Percentiles rank a stretch among this genome's conserved stretches.
Conservation (phyloP, 2,113 vertebrate species). For the Scomber colias region DNA sequence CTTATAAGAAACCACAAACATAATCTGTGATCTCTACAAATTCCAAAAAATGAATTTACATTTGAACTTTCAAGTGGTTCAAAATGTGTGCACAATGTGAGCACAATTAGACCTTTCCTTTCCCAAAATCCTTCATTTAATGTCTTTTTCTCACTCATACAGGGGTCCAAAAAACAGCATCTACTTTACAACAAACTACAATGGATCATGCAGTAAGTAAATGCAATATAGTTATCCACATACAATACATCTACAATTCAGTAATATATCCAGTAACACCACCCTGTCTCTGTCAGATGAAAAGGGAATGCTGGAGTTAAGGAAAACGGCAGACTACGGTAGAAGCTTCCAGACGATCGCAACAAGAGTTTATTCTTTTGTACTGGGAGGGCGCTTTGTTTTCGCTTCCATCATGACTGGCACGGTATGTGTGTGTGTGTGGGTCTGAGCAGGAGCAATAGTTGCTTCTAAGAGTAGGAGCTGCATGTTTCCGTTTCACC, state of each 20-base stretch:
- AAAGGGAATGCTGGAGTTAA: constrained; percentile 87
- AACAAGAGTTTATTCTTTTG: constrained; percentile 92
- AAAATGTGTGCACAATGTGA: constrained; percentile 24
- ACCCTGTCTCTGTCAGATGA: constrained; percentile 81
- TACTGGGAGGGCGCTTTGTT: constrained; percentile 92
- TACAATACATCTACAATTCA: not conserved
- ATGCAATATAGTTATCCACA: not conserved
- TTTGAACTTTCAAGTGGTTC: constrained; percentile 38
- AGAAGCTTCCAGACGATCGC: constrained; percentile 88
- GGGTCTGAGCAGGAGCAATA: not conserved
- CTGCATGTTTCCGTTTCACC: not conserved
- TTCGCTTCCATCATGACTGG: constrained; percentile 95
- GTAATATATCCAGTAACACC: not conserved
- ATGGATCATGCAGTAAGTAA: constrained; percentile 93
- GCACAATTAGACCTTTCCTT: constrained; percentile 1
- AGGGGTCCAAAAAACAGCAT: constrained; percentile 88
- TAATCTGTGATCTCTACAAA: constrained; percentile 53
- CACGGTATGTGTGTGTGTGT: constrained; percentile 77
- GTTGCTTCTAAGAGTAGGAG: not conserved
- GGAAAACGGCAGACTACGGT: constrained; percentile 89
- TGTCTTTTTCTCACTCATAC: constrained; percentile 54
- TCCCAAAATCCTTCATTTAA: not conserved
- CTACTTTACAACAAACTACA: constrained; percentile 89
- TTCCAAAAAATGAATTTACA: constrained; percentile 48
- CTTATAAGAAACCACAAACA: constrained; percentile 39